A percentile compares a stretch with the other conserved stretches of the same genome.
Conservation (phyloP, 2,888 invertebrate species). For the Xylota segnis region DNA sequence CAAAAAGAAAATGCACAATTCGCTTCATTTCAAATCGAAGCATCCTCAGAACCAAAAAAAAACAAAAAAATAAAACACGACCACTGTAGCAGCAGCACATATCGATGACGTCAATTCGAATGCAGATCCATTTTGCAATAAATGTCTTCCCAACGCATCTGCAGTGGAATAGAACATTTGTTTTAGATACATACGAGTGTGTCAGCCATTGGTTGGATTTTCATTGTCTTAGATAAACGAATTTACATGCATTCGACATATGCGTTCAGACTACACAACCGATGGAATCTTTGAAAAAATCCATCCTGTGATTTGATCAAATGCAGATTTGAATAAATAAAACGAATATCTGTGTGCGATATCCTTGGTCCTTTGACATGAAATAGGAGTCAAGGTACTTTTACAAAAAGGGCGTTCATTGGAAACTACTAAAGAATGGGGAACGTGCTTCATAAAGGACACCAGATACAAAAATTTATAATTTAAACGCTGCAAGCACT, state of each 20-base stretch:
- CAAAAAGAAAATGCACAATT: background rate
- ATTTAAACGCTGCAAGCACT: too few species aligned
- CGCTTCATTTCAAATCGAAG: background rate
- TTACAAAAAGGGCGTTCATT: too few species aligned
- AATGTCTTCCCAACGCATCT: background rate
- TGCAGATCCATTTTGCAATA: constrained; percentile 27
- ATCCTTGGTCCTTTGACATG: background rate
- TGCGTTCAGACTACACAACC: background rate
- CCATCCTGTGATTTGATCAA: constrained; percentile 6
- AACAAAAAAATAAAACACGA: background rate
- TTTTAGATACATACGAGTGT: background rate
- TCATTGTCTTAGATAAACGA: constrained; percentile 8
- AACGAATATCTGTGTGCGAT: background rate
- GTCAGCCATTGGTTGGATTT: constrained; percentile 4
- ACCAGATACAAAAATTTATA: too few species aligned
- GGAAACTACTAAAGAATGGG: too few species aligned
- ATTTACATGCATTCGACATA: background rate
- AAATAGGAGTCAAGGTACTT: constrained; percentile 5
- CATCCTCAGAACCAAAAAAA: background rate
- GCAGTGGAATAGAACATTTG: background rate
- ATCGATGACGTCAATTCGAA: constrained; percentile 24
- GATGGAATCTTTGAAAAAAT: constrained; percentile 1
- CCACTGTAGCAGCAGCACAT: background rate
- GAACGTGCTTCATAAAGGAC: too few species aligned
- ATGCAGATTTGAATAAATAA: constrained; percentile 6